These are phyloP conservation scores for Cerceris ruficornis DNA, from an alignment of 2,888 invertebrate genomes.

Conservation along the genomic window DNA sequence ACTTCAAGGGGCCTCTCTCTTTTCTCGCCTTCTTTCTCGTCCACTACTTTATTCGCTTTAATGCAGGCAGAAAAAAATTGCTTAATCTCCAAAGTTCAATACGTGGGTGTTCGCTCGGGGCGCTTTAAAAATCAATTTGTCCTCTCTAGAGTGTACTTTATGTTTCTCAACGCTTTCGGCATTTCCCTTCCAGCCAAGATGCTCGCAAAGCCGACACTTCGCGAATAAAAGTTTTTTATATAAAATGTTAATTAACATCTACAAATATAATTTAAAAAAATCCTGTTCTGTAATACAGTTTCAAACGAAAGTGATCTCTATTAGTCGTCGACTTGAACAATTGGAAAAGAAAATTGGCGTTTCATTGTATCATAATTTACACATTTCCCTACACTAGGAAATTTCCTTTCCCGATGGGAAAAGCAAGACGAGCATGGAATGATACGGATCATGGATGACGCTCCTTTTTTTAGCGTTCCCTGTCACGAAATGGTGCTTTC, in stretches of 20 bases:
- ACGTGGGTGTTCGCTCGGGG: neutral
- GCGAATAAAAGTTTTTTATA: no score
- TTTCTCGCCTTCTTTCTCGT: constrained; percentile 1
- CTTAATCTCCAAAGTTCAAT: constrained; percentile 14
- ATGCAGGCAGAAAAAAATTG: constrained; percentile 4
- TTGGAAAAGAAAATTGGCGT: no score
- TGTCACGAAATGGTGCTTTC: neutral
- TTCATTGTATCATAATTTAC: no score
- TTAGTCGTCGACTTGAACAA: no score
- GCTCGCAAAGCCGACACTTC: neutral
- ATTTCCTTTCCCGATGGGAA: no score
- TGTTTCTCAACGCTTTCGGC: neutral
- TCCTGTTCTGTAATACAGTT: no score
- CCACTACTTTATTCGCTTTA: constrained; percentile 15
- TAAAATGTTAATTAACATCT: no score
- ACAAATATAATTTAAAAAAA: no score
- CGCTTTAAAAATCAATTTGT: neutral
- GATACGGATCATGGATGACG: neutral
- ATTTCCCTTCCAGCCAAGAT: neutral
- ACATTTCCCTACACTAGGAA: no score
- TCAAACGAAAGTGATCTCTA: no score
- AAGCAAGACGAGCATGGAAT: neutral
- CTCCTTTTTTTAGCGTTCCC: constrained; percentile 8
- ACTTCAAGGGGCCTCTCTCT: constrained; percentile 14
- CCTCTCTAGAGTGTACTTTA: neutral